phyloP scores from a whole-genome alignment of 2,113 vertebrate genomes.

The Scalopus aquaticus region DNA sequence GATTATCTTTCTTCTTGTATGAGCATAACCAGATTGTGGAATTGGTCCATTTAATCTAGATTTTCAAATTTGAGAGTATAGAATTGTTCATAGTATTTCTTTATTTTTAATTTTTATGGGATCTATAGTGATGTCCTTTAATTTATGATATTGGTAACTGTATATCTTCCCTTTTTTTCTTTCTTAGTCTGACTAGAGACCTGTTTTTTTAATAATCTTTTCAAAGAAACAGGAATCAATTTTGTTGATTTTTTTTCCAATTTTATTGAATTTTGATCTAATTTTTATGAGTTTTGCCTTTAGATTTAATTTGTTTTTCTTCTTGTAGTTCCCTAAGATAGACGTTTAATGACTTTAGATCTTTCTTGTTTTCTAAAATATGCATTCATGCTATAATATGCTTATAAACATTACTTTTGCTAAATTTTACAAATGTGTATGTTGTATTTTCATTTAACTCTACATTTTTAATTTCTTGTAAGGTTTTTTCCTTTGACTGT shows the following conservation, averaged over 20 bases:
- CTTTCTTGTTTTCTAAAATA: neutral
- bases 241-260: slow-evolving; percentile 31
- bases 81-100: neutral
- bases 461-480: slow-evolving; percentile 7
- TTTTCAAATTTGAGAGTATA: neutral
- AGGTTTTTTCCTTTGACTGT: neutral
- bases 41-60: neutral
- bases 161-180: too few species aligned
- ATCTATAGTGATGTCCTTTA: too few species aligned
- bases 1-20: neutral
- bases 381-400: neutral
- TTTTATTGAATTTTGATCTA: neutral
- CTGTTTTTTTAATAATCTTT: neutral
- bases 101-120: too few species aligned
- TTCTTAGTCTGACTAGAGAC: neutral
- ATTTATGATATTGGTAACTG: too few species aligned
- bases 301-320: neutral
- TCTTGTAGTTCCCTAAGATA: neutral
- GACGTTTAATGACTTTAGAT: slow-evolving; percentile 32
- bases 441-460: slow-evolving; percentile 40
- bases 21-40: neutral
- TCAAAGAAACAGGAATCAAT: neutral
- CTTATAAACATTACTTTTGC: neutral
- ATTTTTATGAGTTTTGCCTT: neutral
- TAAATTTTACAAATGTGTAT: neutral